Evolutionary conservation across 1,140 invertebrate species (phyloP).

Genomic region (Helicoverpa zea): DNA sequence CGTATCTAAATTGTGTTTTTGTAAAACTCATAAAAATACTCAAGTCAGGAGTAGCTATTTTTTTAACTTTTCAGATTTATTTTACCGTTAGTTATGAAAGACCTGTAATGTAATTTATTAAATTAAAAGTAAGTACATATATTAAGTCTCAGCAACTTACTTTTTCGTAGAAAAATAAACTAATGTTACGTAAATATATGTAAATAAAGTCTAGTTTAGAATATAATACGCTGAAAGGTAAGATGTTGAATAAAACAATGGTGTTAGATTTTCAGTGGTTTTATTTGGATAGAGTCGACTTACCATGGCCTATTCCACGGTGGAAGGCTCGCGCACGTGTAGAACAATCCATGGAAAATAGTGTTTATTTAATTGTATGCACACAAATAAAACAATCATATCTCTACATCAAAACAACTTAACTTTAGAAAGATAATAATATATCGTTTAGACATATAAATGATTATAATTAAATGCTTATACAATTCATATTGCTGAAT

Average conservation of each 20-base stretch:
- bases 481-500: conserved; percentile 37
- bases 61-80: too few species aligned
- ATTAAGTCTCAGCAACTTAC: too few species aligned
- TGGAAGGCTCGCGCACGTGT: conserved; percentile 73
- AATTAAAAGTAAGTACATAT: too few species aligned
- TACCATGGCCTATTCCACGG: conserved; percentile 84
- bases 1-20: too few species aligned
- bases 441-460: conserved; percentile 35
- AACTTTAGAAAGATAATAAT: conserved; percentile 35
- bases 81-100: too few species aligned
- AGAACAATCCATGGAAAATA: conserved; percentile 85
- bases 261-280: conserved; percentile 64
- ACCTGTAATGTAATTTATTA: too few species aligned
- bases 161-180: too few species aligned
- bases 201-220: conserved; percentile 27
- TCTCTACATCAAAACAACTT: conserved; percentile 45
- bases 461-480: conserved; percentile 37
- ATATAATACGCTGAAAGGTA: not conserved
- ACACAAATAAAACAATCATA: conserved; percentile 65
- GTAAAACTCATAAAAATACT: too few species aligned
- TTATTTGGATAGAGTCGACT: conserved; percentile 80
- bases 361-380: conserved; percentile 76
- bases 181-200: conserved; percentile 1
- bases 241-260: conserved; percentile 68
- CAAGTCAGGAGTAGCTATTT: too few species aligned